Evolutionary conservation across 2,888 invertebrate genomes (phyloP).

Genomic region (Melanostoma scalare): DNA sequence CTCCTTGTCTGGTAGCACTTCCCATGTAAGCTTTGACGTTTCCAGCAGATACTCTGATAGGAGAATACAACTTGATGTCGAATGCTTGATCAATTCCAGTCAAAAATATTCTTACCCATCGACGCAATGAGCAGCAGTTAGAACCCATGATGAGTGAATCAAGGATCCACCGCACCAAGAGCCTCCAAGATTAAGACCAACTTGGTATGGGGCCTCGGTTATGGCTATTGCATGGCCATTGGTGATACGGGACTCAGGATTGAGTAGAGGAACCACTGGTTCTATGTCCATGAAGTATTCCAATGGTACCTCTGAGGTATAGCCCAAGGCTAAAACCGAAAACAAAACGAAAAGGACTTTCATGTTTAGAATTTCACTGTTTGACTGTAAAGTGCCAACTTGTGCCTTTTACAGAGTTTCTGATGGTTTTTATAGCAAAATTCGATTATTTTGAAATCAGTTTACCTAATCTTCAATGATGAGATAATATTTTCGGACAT

Average conservation of each 20-base stretch:
- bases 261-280: slow-evolving; percentile 8
- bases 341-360: slow-evolving; percentile 75
- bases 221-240: slow-evolving; percentile 22
- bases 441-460: background rate
- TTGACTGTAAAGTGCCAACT: slow-evolving; percentile 21
- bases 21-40: slow-evolving; percentile 8
- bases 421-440: slow-evolving; percentile 23
- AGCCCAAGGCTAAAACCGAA: slow-evolving; percentile 74
- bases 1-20: background rate
- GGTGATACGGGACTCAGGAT: slow-evolving; percentile 35
- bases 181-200: slow-evolving; percentile 29
- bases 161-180: slow-evolving; percentile 31
- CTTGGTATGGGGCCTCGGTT: slow-evolving; percentile 40
- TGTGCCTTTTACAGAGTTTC: background rate
- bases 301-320: slow-evolving; percentile 71
- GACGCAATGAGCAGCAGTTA: slow-evolving; percentile 35
- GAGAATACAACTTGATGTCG: background rate
- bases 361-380: slow-evolving; percentile 27
- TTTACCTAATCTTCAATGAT: no score
- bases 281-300: slow-evolving; percentile 16
- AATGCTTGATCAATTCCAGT: background rate
- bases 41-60: background rate
- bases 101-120: background rate
- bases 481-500: no score
- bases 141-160: slow-evolving; percentile 14